phyloP scores from a whole-genome alignment of 2,797 vertebrate genomes.

The Clarias laeviceps region DNA sequence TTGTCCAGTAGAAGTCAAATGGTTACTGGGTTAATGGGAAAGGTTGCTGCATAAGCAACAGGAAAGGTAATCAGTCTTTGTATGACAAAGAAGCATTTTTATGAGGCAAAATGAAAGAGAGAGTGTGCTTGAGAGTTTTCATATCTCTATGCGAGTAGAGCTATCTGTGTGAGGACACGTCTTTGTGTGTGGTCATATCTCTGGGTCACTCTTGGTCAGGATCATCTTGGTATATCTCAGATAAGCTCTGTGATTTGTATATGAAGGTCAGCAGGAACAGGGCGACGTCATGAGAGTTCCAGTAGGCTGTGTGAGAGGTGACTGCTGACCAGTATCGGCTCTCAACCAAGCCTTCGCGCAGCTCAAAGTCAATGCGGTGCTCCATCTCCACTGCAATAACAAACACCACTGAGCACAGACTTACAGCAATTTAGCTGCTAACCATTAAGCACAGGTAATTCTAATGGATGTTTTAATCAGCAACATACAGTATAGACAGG shows the following conservation, averaged over 20 bases:
- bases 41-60: slow-evolving; percentile 33
- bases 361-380: slow-evolving; percentile 93
- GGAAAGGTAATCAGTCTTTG: slow-evolving; percentile 31
- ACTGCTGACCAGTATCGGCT: slow-evolving; percentile 98
- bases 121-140: slow-evolving; percentile 30
- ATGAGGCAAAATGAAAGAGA: slow-evolving; percentile 41
- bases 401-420: neutral
- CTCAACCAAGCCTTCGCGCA: slow-evolving; percentile 94
- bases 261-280: slow-evolving; percentile 96
- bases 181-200: slow-evolving; percentile 30
- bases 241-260: slow-evolving; percentile 79
- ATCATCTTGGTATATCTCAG: slow-evolving; percentile 60
- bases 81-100: slow-evolving; percentile 53
- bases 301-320: slow-evolving; percentile 97
- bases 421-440: neutral
- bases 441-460: neutral
- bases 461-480: neutral
- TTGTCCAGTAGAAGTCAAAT: neutral
- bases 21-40: slow-evolving; percentile 21
- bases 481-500: neutral
- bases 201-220: slow-evolving; percentile 67
- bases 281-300: slow-evolving; percentile 94
- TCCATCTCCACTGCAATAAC: slow-evolving; percentile 88
- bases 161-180: neutral
- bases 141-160: neutral